These are phyloP conservation scores for Ypsolopha scabrella DNA, from an alignment of 2,888 invertebrate species.

Conservation along the genomic window DNA sequence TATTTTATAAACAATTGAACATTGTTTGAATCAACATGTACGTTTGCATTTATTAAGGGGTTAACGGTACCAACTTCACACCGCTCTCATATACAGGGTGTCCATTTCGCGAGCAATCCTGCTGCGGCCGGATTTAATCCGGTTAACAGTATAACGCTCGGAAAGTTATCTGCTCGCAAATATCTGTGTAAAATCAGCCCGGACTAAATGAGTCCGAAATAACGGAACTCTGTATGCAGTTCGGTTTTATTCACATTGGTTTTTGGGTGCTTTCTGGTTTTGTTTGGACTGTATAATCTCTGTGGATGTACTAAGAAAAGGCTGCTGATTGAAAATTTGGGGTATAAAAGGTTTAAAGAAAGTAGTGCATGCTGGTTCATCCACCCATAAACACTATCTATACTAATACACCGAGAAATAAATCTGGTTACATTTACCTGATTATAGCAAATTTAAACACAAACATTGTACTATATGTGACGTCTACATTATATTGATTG, in stretches of 20 bases:
- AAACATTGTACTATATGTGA: no score
- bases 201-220: slow-evolving; percentile 49
- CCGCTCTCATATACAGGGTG: slow-evolving; percentile 29
- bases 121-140: slow-evolving; percentile 56
- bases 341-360: background rate
- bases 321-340: no score
- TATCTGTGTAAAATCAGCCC: slow-evolving; percentile 46
- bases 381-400: no score
- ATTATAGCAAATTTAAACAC: no score
- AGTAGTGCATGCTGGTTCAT: no score
- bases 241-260: slow-evolving; percentile 4
- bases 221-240: slow-evolving; percentile 25
- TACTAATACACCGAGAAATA: no score
- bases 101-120: slow-evolving; percentile 51
- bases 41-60: no score
- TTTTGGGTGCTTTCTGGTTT: background rate
- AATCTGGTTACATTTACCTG: no score
- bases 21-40: no score
- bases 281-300: background rate
- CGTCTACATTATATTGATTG: no score
- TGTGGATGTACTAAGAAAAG: background rate
- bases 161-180: slow-evolving; percentile 41
- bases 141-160: slow-evolving; percentile 47
- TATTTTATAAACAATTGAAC: no score
- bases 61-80: background rate